Percentiles rank a stretch among this genome's conserved stretches.
These are phyloP conservation scores for Glaucomys volans DNA, from an alignment of 2,113 vertebrate genomes.

Conservation along the genomic window DNA sequence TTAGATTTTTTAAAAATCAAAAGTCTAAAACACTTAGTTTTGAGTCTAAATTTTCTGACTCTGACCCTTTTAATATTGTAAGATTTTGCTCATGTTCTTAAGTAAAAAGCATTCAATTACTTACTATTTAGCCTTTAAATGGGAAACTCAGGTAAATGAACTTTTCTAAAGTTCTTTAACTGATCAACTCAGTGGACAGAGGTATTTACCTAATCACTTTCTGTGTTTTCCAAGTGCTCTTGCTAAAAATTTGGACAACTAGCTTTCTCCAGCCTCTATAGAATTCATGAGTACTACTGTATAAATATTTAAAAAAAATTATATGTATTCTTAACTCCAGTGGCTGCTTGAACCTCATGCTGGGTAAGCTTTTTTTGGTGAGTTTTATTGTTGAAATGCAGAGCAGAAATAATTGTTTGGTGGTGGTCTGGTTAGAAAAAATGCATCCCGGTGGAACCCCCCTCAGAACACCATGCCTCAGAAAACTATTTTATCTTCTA, in stretches of 20 bases:
- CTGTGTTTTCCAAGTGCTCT: constrained; percentile 79
- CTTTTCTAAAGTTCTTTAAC: constrained; percentile 83
- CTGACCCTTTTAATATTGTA: constrained; percentile 60
- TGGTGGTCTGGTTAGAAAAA: constrained; percentile 64
- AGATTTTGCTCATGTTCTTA: constrained; percentile 58
- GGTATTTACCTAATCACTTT: constrained; percentile 76
- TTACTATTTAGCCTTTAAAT: constrained; percentile 71
- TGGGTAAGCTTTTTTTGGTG: constrained; percentile 58
- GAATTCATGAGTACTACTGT: constrained; percentile 75
- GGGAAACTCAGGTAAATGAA: constrained; percentile 87
- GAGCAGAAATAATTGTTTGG: constrained; percentile 45
- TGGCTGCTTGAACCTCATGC: constrained; percentile 58
- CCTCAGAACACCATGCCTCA: neutral
- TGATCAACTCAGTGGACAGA: constrained; percentile 58
- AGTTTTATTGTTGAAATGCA: constrained; percentile 35
- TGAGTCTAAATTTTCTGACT: constrained; percentile 61
- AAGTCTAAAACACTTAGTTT: constrained; percentile 46
- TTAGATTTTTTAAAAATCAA: constrained; percentile 72
- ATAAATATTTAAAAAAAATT: constrained; percentile 74
- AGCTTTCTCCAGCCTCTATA: constrained; percentile 70
- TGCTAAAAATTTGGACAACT: constrained; percentile 66
- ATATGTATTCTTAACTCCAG: constrained; percentile 71
- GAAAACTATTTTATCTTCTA: neutral
- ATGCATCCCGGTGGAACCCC: constrained; percentile 29
- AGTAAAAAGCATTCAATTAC: constrained; percentile 47